A percentile compares a stretch with the other conserved stretches of the same genome.
Evolutionary conservation across 2,797 vertebrate genomes (phyloP).

Genomic region (Masticophis lateralis): DNA sequence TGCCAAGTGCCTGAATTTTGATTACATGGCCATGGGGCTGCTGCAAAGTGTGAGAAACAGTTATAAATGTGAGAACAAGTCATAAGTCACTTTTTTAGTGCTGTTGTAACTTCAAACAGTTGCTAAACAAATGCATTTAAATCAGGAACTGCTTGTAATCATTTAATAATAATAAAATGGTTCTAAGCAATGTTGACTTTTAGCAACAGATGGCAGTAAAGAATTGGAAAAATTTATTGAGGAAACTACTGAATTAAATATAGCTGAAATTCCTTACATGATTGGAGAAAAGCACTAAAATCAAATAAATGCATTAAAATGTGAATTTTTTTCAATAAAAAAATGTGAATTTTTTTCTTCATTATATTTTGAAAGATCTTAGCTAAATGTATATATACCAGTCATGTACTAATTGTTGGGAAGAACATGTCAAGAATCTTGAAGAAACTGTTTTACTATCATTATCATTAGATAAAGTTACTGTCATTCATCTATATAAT

Average conservation of each 20-base stretch:
- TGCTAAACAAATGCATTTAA: neutral
- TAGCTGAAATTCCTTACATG: neutral
- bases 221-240: neutral
- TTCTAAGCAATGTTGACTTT: neutral
- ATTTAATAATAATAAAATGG: neutral
- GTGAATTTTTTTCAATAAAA: too few species aligned
- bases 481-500: neutral
- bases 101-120: neutral
- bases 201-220: neutral
- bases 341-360: neutral
- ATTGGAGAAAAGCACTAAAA: neutral
- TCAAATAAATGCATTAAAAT: neutral
- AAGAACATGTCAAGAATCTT: neutral
- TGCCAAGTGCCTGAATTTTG: too few species aligned
- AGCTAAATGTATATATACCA: neutral
- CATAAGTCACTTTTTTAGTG: neutral
- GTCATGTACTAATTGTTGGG: neutral
- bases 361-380: neutral
- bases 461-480: neutral
- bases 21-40: too few species aligned
- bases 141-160: neutral
- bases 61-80: too few species aligned
- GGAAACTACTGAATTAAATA: neutral
- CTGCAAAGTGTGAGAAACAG: too few species aligned
- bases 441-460: neutral